Conservation (phyloP, 2,888 invertebrate species). For the Bibio marci region DNA sequence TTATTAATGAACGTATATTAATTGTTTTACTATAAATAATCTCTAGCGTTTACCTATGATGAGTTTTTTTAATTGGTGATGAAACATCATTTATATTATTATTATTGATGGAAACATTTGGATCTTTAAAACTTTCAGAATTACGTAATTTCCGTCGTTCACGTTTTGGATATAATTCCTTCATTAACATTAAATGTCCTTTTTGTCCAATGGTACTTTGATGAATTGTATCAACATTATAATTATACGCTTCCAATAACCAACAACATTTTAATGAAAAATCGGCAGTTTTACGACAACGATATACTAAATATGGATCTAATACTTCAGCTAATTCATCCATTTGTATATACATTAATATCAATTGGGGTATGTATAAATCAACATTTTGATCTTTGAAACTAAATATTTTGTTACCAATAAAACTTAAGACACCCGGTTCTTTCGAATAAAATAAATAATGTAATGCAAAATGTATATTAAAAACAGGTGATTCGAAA, state of each 20-base stretch:
- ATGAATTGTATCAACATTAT: constrained; percentile 22
- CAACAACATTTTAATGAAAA: constrained; percentile 93
- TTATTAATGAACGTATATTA: background rate
- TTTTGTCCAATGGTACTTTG: constrained; percentile 13
- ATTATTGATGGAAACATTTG: background rate
- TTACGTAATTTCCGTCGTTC: constrained; percentile 18
- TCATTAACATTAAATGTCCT: constrained; percentile 26
- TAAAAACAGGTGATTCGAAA: constrained; percentile 94
- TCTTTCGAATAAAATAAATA: constrained; percentile 98
- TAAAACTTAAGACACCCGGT: constrained; percentile 91
- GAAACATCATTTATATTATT: constrained; percentile 11
- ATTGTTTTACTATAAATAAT: background rate
- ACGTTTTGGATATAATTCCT: constrained; percentile 26
- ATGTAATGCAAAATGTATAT: constrained; percentile 96
- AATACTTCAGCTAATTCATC: constrained; percentile 90
- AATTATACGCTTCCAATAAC: constrained; percentile 79
- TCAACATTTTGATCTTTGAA: constrained; percentile 86
- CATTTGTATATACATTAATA: constrained; percentile 98
- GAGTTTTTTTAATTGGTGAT: constrained; percentile 50
- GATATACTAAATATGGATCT: constrained; percentile 63
- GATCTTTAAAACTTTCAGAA: constrained; percentile 7
- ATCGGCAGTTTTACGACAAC: constrained; percentile 86
- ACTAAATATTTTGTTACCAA: constrained; percentile 94
- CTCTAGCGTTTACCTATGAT: constrained; percentile 30
- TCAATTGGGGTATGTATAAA: constrained; percentile 93